These are phyloP conservation scores for Drosophila falleni DNA, from an alignment of 2,888 invertebrate genomes.

Conservation along the genomic window DNA sequence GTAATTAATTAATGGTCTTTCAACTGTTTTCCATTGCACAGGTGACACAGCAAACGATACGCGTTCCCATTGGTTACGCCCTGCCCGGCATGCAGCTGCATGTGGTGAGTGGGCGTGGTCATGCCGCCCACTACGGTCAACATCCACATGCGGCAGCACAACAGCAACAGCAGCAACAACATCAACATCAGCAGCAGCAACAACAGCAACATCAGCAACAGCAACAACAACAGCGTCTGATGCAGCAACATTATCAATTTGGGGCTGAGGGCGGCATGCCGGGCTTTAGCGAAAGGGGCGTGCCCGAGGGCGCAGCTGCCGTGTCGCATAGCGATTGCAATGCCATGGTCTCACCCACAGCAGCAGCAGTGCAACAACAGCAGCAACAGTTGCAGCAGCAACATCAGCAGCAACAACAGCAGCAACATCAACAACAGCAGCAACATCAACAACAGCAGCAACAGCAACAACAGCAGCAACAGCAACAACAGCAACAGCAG, in stretches of 20 bases:
- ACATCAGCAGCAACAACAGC: slow-evolving; percentile 47
- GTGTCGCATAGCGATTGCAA: slow-evolving; percentile 84
- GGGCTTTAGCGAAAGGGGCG: slow-evolving; percentile 88
- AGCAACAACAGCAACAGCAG: slow-evolving; percentile 54
- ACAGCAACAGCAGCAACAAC: slow-evolving; percentile 72
- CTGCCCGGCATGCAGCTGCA: slow-evolving; percentile 86
- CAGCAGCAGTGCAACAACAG: slow-evolving; percentile 44
- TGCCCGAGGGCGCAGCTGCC: slow-evolving; percentile 91
- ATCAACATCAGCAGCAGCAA: slow-evolving; percentile 69
- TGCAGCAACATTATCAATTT: slow-evolving; percentile 82
- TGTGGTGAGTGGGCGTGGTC: slow-evolving; percentile 85
- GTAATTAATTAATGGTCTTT: too few species aligned
- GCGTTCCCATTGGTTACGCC: slow-evolving; percentile 86
- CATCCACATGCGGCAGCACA: slow-evolving; percentile 74
- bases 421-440: slow-evolving; percentile 49
- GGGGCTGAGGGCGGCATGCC: slow-evolving; percentile 79
- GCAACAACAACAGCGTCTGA: slow-evolving; percentile 77
- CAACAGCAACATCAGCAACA: slow-evolving; percentile 61
- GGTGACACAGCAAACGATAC: slow-evolving; percentile 86
- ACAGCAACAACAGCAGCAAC: slow-evolving; percentile 46
- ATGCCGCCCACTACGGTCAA: slow-evolving; percentile 74
- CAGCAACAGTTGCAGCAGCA: slow-evolving; percentile 42
- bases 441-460: slow-evolving; percentile 49
- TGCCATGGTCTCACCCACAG: slow-evolving; percentile 80
- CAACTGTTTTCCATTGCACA: slow-evolving; percentile 33